Evolutionary conservation across 2,888 invertebrate genomes (phyloP), one percentile per base, ranked within the genome.

Genomic region (Acleris emargana): DNA sequence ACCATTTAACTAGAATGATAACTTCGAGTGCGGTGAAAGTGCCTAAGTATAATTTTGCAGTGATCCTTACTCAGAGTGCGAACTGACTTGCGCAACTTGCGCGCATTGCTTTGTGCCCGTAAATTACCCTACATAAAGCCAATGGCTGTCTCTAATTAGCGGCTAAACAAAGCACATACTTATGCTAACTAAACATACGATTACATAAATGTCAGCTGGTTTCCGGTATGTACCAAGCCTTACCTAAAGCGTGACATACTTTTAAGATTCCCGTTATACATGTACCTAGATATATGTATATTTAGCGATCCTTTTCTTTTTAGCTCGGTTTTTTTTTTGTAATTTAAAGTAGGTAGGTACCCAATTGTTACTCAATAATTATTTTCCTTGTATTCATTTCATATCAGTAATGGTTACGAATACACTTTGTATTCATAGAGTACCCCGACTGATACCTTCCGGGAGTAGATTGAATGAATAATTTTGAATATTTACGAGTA

Each of bases 81-180:
- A 17, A 7, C 28, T 42, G 4, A 38, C 38, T 61, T 38, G 55
- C 66, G 66, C 66, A 61, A 60, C 60, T 20, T 4, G 60, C 38
- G 38, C 57, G 64, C 51, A 17, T 5, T 51, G 63, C 66, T 66
- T 66, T 66, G 66, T 66, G 38, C 51, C 55, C 20, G 60, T 55
- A 61, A 60, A 66, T 66, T 66, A 20, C 60, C 38, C 66, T 28
- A 52, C 66, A 66, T 66, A 66, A 66, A 66, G 64, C 32, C 61
- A 55, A 57, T 57, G 61, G 52, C 20, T 53, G 60, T 66, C 51
- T 57, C 55, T 66, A 61, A 66, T 66, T 61, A 51, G 55, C 52
- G 22, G 51, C 32, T 51, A 50, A 61, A 66, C 66, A 66, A 66
- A 57, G 61, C 58, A 32, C 50, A 49, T 42, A 32, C 50, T 50